phyloP scores from a whole-genome alignment of 2,113 vertebrate genomes.

The Nerophis lumbriciformis region DNA sequence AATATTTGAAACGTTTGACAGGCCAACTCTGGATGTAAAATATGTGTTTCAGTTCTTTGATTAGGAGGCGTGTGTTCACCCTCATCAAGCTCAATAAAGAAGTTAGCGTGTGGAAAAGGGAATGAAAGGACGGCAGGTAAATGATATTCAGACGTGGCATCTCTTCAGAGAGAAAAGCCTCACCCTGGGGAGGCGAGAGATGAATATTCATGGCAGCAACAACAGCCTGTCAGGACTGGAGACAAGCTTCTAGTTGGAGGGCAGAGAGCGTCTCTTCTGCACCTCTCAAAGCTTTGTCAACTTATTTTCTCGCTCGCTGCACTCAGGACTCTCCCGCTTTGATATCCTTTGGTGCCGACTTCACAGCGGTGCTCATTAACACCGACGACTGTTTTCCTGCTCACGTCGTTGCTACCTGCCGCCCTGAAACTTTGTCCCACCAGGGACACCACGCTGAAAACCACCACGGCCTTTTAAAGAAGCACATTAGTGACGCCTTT shows the following conservation, averaged over 20 bases:
- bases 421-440: slow-evolving; percentile 20
- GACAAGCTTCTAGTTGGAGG: slow-evolving; percentile 47
- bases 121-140: slow-evolving; percentile 50
- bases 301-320: slow-evolving; percentile 42
- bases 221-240: slow-evolving; percentile 54
- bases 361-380: slow-evolving; percentile 55
- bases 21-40: too few species aligned
- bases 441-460: slow-evolving; percentile 8
- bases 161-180: slow-evolving; percentile 44
- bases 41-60: too few species aligned
- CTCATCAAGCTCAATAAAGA: slow-evolving; percentile 20
- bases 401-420: slow-evolving; percentile 20
- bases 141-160: slow-evolving; percentile 57
- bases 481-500: not conserved
- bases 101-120: slow-evolving; percentile 22
- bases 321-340: slow-evolving; percentile 35
- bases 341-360: slow-evolving; percentile 54
- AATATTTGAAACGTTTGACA: too few species aligned
- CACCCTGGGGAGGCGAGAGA: slow-evolving; percentile 51
- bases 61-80: too few species aligned
- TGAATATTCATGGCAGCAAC: slow-evolving; percentile 67
- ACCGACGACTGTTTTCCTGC: slow-evolving; percentile 26
- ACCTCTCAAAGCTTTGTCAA: slow-evolving; percentile 46
- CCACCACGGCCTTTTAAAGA: slow-evolving; percentile 1
- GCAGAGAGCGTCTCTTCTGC: slow-evolving; percentile 46